Base-by-base conservation (phyloP, 92 coral and sea anemone species). In the Zoanthus sociatus region DNA sequence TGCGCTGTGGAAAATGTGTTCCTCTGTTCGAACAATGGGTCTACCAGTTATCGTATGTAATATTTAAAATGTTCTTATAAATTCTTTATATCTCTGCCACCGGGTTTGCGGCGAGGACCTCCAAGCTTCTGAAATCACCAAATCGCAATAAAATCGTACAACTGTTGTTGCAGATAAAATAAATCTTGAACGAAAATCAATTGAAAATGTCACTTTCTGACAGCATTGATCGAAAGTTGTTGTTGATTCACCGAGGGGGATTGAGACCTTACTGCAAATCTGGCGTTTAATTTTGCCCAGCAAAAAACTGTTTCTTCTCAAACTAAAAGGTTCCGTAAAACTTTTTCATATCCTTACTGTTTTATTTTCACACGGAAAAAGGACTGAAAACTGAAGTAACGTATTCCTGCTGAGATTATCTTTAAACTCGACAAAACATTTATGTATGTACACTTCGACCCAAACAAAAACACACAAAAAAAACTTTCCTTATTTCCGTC, bases 41-140 rank as follows among this genome's bases (percentile, higher is more conserved):
- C 89, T 78, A 91, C 93, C 91, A 78, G 93, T 73, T 58, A 71
- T 73, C 93, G 87, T 90, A 94, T 94, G 97, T 94, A 94, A 94
- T 94, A 94, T 94, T 94, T 88, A 94, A 94, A 88, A 75, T 66
- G 87, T 92, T 75, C 91, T 90, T 91, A 94, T 94, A 78, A 94
- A 92, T 94, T 89, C 89, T 94, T 92, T 75, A 94, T 94, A 76
- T 73, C 60, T 50, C 67, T 46, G 75, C 46, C 60, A 66, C 44
- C 12, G 61, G 46, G 42, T 13, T 70, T 17, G 73, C 47, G 51
- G 42, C 75, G 67, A 32, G 66, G 26, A 45, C 61, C 30, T 32
- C 3, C 16, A 81, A 81, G 46, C 73, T 81, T 66, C 76, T 64
- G 47, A 64, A 66, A 81, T 66, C 67, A 81, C 73, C 63, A 63